Base-by-base conservation (phyloP, 2,888 invertebrate genomes). In the Lordiphosa fenestrarum region DNA sequence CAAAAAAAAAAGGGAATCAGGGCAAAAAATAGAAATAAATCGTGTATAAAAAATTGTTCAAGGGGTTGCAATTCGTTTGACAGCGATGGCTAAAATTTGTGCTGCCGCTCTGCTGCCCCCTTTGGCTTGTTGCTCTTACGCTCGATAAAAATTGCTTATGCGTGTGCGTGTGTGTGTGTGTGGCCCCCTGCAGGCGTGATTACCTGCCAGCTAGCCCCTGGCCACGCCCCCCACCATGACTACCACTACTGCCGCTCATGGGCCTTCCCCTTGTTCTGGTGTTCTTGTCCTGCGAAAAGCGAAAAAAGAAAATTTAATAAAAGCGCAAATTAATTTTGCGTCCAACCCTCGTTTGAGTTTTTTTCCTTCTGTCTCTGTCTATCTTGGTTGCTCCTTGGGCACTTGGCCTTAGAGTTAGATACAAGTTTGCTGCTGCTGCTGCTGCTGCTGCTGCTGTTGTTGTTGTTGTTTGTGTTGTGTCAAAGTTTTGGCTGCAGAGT, bases 241-340 rank as follows among this genome's bases (percentile, higher is more conserved):
- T 23, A 23, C 23, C 5, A 23, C 23, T 23, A 25, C 25, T 1
- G 2, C 21, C 1, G 3, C 6, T 10, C 33, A 13, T 50, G 40
- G 15, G 6, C 12, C 2, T 9, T 33, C 10, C 12, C 9, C 40
- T 6, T 35, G 6, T 19, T 25, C 25, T 25, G 23, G 2, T 6
- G 6, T 25, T 25, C 23, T 25, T 25, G 42, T 42, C 21, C 39
- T 38, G 9, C 39, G 48, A 54, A 49, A 44, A 52, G 55, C 44
- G 54, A 52, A 47, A 54, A 63, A 62, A 76, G 77, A 83, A 83
- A 78, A 84, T 78, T 78, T 78, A 78, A 78, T 78, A 78, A 78
- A 80, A 83, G 77, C 84, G 84, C 84, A 78, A 78, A 78, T 78
- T 78, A 78, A 78, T 78, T 78, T 78, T 78, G 77, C 73, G 77